These are phyloP conservation scores for Orchesellides sinensis DNA, from an alignment of 2,888 invertebrate species.

Conservation along the genomic window DNA sequence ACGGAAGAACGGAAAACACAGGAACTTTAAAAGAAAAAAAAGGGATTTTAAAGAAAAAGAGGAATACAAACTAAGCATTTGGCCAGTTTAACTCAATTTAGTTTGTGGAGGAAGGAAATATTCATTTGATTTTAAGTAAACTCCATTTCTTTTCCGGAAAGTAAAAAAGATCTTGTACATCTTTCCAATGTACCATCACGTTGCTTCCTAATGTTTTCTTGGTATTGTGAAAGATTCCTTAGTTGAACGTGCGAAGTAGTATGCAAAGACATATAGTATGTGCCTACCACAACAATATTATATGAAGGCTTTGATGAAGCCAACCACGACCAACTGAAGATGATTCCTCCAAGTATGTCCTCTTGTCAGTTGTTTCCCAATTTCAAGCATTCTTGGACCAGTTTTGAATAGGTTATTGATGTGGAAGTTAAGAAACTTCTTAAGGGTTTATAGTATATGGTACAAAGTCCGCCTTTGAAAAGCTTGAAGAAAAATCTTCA, in stretches of 20 bases:
- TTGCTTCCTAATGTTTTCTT: neutral
- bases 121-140: constrained; percentile 54
- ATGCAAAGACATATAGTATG: neutral
- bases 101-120: constrained; percentile 62
- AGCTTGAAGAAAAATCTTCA: neutral
- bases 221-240: constrained; percentile 20
- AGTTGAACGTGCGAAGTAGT: neutral
- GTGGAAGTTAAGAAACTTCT: neutral
- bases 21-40: no score
- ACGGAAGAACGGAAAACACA: no score
- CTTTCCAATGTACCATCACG: constrained; percentile 30
- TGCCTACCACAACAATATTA: neutral
- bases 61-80: constrained; percentile 26
- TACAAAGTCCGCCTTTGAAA: neutral
- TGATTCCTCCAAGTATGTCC: no score
- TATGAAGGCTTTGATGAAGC: neutral
- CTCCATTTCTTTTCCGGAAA: constrained; percentile 32
- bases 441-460: neutral
- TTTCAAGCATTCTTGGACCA: neutral
- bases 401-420: neutral
- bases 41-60: constrained; percentile 37
- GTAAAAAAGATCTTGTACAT: constrained; percentile 42
- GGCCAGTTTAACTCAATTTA: constrained; percentile 54
- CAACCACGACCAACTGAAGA: no score
- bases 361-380: neutral